phyloP scores from a whole-genome alignment of 2,113 vertebrate genomes.

The Strix aluco region DNA sequence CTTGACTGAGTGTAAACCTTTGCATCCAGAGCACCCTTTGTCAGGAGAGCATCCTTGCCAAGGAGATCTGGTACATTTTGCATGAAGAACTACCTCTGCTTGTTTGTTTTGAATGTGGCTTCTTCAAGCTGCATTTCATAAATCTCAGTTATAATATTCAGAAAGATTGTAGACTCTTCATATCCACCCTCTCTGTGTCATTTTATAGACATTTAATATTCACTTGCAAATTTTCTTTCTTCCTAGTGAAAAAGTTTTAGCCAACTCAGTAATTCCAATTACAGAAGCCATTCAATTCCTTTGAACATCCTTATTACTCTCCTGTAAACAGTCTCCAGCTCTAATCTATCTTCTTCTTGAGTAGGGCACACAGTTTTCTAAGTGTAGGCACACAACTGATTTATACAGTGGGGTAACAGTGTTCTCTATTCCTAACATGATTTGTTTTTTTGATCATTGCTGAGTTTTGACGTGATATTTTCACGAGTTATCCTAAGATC shows the following conservation, averaged over 20 bases:
- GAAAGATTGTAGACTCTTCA: neutral
- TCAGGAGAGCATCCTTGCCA: neutral
- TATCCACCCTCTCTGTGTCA: neutral
- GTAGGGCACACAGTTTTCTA: neutral
- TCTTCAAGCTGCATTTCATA: neutral
- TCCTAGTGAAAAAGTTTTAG: neutral
- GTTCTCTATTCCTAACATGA: accelerated
- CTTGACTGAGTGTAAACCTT: neutral
- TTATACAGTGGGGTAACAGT: neutral
- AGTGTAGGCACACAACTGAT: neutral
- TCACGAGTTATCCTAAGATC: neutral
- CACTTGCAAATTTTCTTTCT: neutral
- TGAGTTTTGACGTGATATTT: neutral
- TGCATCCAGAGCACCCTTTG: neutral
- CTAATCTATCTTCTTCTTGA: neutral
- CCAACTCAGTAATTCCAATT: neutral
- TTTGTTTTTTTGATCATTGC: neutral
- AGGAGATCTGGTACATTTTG: neutral
- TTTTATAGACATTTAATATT: neutral
- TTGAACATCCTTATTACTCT: neutral
- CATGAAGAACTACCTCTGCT: neutral
- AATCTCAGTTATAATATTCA: neutral
- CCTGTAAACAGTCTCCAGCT: neutral
- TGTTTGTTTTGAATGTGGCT: neutral
- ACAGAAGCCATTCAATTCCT: neutral